phyloP scores from a whole-genome alignment of 1,140 invertebrate genomes.

The Bombus consobrinus region DNA sequence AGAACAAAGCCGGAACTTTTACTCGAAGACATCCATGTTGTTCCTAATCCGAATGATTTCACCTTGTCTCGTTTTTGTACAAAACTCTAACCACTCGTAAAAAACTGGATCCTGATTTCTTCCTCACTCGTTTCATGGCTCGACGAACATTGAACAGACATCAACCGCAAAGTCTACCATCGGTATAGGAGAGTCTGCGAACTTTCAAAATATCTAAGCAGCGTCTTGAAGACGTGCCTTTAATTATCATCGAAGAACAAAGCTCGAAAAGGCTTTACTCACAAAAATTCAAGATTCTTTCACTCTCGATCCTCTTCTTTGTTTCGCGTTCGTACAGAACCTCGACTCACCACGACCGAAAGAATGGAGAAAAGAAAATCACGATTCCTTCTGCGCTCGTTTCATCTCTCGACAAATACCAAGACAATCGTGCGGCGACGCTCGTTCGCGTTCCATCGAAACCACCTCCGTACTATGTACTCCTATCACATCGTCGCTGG shows the following conservation, averaged over 20 bases:
- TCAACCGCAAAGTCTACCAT: not conserved
- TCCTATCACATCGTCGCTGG: too few relatives aligned
- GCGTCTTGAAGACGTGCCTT: not conserved
- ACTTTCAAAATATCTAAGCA: not conserved
- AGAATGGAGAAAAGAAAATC: not conserved
- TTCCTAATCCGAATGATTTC: too few relatives aligned
- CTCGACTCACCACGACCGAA: not conserved
- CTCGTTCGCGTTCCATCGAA: constrained; percentile 17
- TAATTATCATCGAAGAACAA: not conserved
- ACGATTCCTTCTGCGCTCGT: not conserved
- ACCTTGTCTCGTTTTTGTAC: not conserved
- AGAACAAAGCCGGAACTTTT: not conserved
- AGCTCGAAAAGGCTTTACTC: not conserved
- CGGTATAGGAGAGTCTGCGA: not conserved
- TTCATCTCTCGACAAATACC: not conserved
- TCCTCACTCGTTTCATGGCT: not conserved
- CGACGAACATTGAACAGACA: not conserved
- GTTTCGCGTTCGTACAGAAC: not conserved
- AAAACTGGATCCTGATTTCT: not conserved
- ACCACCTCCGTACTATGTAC: not conserved
- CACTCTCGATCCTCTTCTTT: not conserved
- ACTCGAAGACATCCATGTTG: too few relatives aligned
- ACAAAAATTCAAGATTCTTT: not conserved
- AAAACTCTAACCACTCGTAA: not conserved
- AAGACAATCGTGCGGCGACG: not conserved